Evolutionary conservation across 2,113 vertebrate genomes (phyloP).

Genomic region (Pelodiscus sinensis): DNA sequence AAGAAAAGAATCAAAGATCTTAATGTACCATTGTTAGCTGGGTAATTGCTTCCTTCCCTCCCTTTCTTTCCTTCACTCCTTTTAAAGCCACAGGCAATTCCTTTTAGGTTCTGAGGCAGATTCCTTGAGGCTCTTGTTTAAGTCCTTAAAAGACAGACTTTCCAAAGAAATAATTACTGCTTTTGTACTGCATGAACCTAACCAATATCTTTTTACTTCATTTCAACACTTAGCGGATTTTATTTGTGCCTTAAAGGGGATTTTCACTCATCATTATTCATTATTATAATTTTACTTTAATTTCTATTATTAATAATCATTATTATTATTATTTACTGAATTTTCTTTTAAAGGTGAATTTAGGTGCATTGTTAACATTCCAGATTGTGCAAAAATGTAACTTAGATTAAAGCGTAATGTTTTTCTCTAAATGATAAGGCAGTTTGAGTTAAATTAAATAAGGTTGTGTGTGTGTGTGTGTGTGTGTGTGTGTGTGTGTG

Average conservation of each 20-base stretch:
- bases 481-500: too few species aligned
- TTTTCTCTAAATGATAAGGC: constrained; percentile 55
- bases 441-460: constrained; percentile 27
- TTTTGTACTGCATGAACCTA: constrained; percentile 68
- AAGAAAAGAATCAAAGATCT: constrained; percentile 63
- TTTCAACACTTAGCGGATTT: constrained; percentile 66
- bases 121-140: constrained; percentile 74
- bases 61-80: constrained; percentile 69
- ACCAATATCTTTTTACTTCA: constrained; percentile 66
- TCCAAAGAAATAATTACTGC: constrained; percentile 78
- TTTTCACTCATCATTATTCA: constrained; percentile 61
- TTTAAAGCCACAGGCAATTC: constrained; percentile 72
- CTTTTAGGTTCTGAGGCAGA: constrained; percentile 67
- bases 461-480: not conserved
- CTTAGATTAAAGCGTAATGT: constrained; percentile 57
- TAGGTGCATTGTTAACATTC: constrained; percentile 49
- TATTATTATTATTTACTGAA: constrained; percentile 28
- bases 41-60: constrained; percentile 75
- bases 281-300: constrained; percentile 23
- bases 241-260: constrained; percentile 71
- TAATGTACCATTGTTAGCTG: constrained; percentile 74
- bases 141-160: constrained; percentile 69
- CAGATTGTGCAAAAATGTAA: constrained; percentile 53
- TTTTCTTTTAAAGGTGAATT: constrained; percentile 69
- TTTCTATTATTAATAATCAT: constrained; percentile 27